phyloP scores from a whole-genome alignment of 2,113 vertebrate species.

The Dasyprocta punctata region DNA sequence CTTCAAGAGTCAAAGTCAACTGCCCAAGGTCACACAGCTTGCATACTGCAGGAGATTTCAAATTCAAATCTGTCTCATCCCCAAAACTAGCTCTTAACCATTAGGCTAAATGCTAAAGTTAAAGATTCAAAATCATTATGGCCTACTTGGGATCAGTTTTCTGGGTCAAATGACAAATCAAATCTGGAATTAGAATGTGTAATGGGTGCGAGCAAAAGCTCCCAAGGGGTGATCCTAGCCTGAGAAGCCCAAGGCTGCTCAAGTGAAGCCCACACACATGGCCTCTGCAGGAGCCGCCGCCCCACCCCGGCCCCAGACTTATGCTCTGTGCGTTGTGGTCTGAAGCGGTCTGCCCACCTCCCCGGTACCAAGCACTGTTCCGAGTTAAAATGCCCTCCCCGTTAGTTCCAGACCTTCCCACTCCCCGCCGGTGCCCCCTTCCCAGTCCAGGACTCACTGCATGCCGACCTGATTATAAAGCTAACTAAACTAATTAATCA shows the following conservation, averaged over 20 bases:
- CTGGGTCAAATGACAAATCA: not conserved
- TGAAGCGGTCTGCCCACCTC: constrained; percentile 18
- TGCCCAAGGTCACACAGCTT: not conserved
- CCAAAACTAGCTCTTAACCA: not conserved
- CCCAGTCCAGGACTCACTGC: not conserved
- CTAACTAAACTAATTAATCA: constrained; percentile 94
- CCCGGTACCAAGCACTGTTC: not conserved
- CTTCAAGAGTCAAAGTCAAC: accelerated
- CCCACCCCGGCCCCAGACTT: not conserved
- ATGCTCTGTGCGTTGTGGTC: constrained; percentile 57
- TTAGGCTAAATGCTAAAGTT: accelerated
- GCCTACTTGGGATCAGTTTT: not conserved
- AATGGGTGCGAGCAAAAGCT: not conserved
- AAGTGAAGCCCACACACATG: not conserved
- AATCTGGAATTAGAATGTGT: not conserved
- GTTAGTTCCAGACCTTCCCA: constrained; percentile 9
- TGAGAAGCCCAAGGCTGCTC: accelerated
- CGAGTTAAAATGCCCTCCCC: constrained; percentile 16
- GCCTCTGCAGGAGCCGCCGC: constrained; percentile 28
- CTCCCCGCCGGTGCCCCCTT: not conserved
- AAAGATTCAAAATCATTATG: accelerated
- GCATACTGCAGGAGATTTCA: accelerated
- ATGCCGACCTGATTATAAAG: constrained; percentile 90
- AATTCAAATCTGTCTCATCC: accelerated
- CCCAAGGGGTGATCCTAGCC: accelerated